Evolutionary conservation across 2,113 vertebrate species (phyloP), one percentile per base, ranked within the genome.

Genomic region (Pangasianodon gigas): DNA sequence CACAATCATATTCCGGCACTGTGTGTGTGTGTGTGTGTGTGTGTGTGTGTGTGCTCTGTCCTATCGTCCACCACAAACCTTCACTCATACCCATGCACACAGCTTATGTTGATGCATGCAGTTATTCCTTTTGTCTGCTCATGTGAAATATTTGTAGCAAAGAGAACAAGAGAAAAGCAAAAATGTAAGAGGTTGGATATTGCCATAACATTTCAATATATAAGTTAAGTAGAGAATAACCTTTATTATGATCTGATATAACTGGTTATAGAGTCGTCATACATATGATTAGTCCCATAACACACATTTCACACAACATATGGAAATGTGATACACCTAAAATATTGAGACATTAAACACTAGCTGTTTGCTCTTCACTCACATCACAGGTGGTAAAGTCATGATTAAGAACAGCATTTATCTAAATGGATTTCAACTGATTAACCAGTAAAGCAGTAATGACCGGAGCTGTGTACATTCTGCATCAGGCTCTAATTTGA

Each of bases 341-440:
- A 71, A 69, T 24, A 44, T 4, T n/a, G 26, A 37, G 13, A 75
- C 51, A 52, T 83, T 75, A 75, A 85, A 62, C 52, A 46, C 67
- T 75, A 21, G 44, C n/a, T 82, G 32, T 87, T 83, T 82, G 41
- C 13, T 90, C 16, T 85, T 69, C 26, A 81, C 52, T 67, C 77
- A 41, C 62, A 79, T 79, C 21, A 51, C 83, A 32, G 44, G 4
- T 51, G 83, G 84, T 37, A 87, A 84, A 86, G 52, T 87, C 89
- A 90, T 91, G 87, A 89, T 90, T 91, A 91, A 93, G 86, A 90
- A 89, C 88, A 84, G 86, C 83, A 83, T 93, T 92, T 89, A 90
- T 93, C 87, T 92, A 90, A 92, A 90, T 92, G 90, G 89, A 92
- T 93, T 92, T 93, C 83, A 89, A 89, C 92, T 91, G 89, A 91